Conservation (phyloP, 23 tunicate species). For the Ciona savignyi region DNA sequence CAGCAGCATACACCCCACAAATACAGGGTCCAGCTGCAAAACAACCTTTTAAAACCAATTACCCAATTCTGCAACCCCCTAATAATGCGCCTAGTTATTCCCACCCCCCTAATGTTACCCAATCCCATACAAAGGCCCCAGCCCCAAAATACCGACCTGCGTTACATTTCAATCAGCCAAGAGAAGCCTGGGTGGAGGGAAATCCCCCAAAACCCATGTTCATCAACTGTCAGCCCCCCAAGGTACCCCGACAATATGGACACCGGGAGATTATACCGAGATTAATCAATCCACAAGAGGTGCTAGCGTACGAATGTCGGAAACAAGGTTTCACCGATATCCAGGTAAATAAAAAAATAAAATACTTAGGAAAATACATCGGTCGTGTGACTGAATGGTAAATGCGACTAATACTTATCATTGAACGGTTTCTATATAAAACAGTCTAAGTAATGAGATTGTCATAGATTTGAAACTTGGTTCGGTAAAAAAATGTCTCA, state of each 20-base stretch:
- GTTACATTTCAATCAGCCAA: background rate
- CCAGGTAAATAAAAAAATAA: background rate
- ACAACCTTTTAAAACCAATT: conserved; percentile 5
- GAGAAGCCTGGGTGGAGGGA: background rate
- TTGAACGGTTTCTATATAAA: too few species aligned
- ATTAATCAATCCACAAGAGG: conserved; percentile 54
- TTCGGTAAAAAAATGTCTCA: too few species aligned
- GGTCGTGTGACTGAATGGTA: too few species aligned
- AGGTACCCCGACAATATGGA: background rate
- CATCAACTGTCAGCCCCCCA: background rate
- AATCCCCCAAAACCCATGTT: background rate
- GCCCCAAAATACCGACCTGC: background rate
- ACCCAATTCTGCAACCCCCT: conserved; percentile 9
- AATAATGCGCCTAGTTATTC: too few species aligned
- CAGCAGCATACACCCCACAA: conserved; percentile 1
- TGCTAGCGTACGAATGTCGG: conserved; percentile 29
- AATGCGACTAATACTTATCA: too few species aligned
- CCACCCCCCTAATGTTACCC: background rate
- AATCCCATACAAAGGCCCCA: background rate
- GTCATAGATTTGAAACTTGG: too few species aligned
- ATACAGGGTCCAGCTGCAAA: conserved; percentile 7
- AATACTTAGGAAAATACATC: too few species aligned
- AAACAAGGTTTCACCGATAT: conserved; percentile 16
- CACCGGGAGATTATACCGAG: conserved; percentile 14
- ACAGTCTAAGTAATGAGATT: too few species aligned